Conservation (phyloP, 2,113 vertebrate genomes). For the Loxodonta africana region DNA sequence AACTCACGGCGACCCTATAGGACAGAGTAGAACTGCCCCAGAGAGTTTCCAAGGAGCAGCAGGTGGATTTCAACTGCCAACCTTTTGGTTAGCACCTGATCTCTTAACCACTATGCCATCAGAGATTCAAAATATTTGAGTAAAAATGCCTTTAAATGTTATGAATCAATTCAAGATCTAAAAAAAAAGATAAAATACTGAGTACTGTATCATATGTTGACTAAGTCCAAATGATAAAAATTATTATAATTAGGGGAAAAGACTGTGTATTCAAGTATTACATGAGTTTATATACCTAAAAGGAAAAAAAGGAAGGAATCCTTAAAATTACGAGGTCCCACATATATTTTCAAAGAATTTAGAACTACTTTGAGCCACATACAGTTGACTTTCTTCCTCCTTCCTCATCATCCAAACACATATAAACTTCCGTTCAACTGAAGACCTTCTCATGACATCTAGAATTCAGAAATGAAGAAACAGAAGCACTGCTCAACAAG, state of each 20-base stretch:
- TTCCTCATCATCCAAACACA: rapidly evolving
- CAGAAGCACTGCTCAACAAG: not conserved
- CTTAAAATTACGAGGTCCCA: not conserved
- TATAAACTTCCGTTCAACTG: rapidly evolving
- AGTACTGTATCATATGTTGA: rapidly evolving
- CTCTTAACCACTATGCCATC: no score
- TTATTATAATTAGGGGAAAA: not conserved
- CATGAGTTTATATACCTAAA: not conserved
- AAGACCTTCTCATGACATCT: not conserved
- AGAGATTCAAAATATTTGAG: no score
- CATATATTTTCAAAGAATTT: not conserved
- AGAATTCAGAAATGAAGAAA: not conserved
- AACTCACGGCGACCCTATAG: no score
- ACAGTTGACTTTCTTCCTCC: rapidly evolving
- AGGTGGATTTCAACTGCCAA: no score
- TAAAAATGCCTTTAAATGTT: not conserved
- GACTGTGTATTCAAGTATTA: not conserved
- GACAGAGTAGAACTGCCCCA: no score
- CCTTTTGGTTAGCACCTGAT: no score
- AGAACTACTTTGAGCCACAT: not conserved
- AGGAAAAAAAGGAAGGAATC: not conserved
- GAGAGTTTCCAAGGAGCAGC: no score
- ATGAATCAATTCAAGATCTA: not conserved
- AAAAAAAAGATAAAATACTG: not conserved
- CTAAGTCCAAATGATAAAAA: not conserved